These are phyloP conservation scores for Leucozona laternaria DNA, from an alignment of 2,888 invertebrate genomes.

Conservation along the genomic window DNA sequence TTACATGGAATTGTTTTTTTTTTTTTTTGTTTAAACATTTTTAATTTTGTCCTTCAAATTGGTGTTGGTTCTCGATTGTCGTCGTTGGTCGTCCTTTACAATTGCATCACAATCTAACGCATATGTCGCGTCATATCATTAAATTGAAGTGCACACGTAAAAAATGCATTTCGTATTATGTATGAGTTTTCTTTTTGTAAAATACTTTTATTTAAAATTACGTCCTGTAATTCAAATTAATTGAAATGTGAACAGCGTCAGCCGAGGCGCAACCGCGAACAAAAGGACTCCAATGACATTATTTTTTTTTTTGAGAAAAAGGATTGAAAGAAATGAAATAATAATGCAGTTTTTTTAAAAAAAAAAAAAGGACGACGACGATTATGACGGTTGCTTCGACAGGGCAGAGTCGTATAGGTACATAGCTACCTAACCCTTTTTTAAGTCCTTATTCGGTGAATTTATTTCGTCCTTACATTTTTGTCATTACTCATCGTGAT, in stretches of 20 bases:
- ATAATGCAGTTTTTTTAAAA: conserved; percentile 28
- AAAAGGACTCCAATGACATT: conserved; percentile 69
- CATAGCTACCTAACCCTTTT: conserved; percentile 45
- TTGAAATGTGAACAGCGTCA: conserved; percentile 72
- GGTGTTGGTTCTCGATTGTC: conserved; percentile 57
- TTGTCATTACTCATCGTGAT: conserved; percentile 70
- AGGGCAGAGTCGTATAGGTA: too few relatives aligned
- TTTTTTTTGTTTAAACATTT: conserved; percentile 40
- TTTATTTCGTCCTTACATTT: conserved; percentile 42
- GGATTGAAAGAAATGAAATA: conserved; percentile 34
- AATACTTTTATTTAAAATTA: conserved; percentile 18
- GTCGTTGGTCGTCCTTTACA: conserved; percentile 48
- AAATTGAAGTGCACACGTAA: conserved; percentile 65
- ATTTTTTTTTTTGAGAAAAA: conserved; percentile 47
- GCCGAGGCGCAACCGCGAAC: conserved; percentile 58
- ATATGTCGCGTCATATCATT: conserved; percentile 74
- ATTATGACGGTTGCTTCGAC: background rate
- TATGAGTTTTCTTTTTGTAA: conserved; percentile 19
- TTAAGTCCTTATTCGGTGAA: conserved; percentile 20
- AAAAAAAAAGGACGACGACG: too few relatives aligned
- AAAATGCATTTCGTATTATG: conserved; percentile 60
- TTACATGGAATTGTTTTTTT: conserved; percentile 48
- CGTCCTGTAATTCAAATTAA: conserved; percentile 71
- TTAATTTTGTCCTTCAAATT: conserved; percentile 68
- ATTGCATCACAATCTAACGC: conserved; percentile 66